phyloP scores from a whole-genome alignment of 2,113 vertebrate genomes.

The Paradoxurus hermaphroditus region DNA sequence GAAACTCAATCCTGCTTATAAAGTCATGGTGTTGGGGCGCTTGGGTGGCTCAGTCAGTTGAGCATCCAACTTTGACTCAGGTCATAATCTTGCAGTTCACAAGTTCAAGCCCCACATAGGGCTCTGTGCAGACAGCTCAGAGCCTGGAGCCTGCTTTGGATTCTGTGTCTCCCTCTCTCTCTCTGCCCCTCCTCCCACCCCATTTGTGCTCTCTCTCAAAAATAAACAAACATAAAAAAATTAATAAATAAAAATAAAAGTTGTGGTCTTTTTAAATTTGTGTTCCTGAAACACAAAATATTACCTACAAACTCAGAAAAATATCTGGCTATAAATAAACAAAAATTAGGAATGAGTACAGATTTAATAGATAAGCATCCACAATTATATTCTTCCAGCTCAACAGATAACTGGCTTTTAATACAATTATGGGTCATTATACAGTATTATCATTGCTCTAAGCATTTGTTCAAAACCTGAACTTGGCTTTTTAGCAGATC shows the following conservation, averaged over 20 bases:
- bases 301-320: constrained; percentile 21
- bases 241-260: neutral
- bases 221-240: no score
- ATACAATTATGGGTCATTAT: constrained; percentile 51
- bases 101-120: no score
- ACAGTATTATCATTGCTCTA: neutral
- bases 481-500: constrained; percentile 42
- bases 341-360: neutral
- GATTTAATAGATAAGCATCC: neutral
- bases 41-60: no score
- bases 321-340: neutral
- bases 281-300: neutral
- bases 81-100: no score
- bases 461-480: constrained; percentile 44
- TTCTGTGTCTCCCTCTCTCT: no score
- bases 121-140: no score
- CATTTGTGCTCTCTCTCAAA: no score
- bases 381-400: neutral
- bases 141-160: no score
- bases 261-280: neutral
- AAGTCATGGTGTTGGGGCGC: neutral
- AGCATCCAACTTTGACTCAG: no score
- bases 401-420: constrained; percentile 39
- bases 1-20: neutral
- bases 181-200: no score